These are phyloP conservation scores for Oreochromis aureus DNA, from an alignment of 2,113 vertebrate species.

Conservation along the genomic window DNA sequence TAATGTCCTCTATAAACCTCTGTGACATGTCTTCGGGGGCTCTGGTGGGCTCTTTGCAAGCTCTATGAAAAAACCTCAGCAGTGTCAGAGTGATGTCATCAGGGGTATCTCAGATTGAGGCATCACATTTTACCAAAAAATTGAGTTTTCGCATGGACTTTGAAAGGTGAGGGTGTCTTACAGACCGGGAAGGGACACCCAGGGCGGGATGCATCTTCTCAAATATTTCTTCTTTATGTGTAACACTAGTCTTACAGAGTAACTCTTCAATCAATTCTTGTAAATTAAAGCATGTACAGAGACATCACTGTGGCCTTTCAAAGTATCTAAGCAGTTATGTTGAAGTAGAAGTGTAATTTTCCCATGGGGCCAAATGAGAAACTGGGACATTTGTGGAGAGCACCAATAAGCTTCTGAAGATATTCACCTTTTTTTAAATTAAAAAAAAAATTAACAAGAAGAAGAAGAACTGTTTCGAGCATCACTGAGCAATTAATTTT, in stretches of 20 bases:
- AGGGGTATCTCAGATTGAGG: background rate
- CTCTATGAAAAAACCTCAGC: background rate
- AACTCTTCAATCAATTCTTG: fast-evolving
- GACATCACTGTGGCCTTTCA: background rate
- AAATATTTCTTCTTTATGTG: background rate
- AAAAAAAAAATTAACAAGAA: background rate
- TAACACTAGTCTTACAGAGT: background rate
- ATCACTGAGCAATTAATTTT: background rate
- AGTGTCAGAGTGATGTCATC: background rate
- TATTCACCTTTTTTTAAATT: background rate
- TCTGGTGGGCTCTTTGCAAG: background rate
- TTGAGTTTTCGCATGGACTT: background rate
- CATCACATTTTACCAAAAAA: background rate
- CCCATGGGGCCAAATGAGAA: background rate
- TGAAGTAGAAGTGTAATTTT: background rate
- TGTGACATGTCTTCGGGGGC: background rate
- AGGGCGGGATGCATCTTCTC: fast-evolving
- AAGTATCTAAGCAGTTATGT: background rate
- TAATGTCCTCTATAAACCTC: background rate
- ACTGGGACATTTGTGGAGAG: background rate
- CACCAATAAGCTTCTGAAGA: background rate
- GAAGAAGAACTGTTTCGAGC: background rate
- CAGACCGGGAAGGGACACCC: fast-evolving
- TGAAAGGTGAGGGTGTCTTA: background rate
- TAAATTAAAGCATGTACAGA: background rate